Conservation (phyloP, 2,113 vertebrate genomes). For the Tetrax tetrax region DNA sequence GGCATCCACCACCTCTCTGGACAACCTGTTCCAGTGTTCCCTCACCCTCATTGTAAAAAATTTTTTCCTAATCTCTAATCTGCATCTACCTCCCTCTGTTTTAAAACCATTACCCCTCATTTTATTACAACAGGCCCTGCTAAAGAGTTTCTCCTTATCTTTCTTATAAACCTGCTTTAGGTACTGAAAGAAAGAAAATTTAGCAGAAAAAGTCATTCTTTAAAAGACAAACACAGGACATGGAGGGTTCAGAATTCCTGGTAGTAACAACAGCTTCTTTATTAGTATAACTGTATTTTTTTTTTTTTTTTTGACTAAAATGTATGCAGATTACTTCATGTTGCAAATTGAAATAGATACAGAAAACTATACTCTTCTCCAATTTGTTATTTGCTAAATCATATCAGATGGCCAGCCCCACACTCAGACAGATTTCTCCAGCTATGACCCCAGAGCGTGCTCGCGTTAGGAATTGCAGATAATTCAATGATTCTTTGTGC, state of each 20-base stretch:
- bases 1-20: too few relatives aligned
- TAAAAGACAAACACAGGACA: not conserved
- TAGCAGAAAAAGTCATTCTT: not conserved
- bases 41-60: too few relatives aligned
- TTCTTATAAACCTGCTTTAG: too few relatives aligned
- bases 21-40: too few relatives aligned
- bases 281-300: not conserved
- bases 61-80: too few relatives aligned
- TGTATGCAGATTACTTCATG: not conserved
- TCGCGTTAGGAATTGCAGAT: not conserved
- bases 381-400: not conserved
- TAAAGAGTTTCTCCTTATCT: too few relatives aligned
- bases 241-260: not conserved
- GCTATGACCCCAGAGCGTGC: not conserved
- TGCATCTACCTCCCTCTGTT: too few relatives aligned
- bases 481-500: conserved; percentile 42
- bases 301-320: not conserved
- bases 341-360: not conserved
- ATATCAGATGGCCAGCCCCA: not conserved
- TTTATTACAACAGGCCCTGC: too few relatives aligned
- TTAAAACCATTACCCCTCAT: too few relatives aligned
- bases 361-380: not conserved
- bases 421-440: not conserved
- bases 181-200: not conserved
- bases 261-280: not conserved